phyloP scores from a whole-genome alignment of 1,140 invertebrate species.

The Cydia fagiglandana region DNA sequence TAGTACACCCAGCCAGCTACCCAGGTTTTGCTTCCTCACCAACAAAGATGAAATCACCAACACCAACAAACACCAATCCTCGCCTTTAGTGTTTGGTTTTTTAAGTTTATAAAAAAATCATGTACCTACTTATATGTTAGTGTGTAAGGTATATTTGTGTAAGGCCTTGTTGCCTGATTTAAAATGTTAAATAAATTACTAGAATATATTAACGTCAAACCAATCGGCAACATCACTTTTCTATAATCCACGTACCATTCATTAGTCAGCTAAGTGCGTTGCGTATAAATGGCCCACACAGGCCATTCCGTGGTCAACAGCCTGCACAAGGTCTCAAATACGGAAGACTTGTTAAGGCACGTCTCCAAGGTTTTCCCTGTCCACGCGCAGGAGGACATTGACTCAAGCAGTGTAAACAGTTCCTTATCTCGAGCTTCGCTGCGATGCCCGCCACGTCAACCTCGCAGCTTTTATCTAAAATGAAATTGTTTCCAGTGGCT shows the following conservation, averaged over 20 bases:
- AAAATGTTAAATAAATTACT: too few relatives aligned
- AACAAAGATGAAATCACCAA: too few relatives aligned
- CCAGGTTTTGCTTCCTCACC: too few relatives aligned
- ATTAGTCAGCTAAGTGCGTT: constrained; percentile 21
- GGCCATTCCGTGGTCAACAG: constrained; percentile 28
- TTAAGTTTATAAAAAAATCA: too few relatives aligned
- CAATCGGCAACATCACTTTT: not conserved
- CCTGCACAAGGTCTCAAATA: constrained; percentile 37
- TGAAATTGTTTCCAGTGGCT: constrained; percentile 58
- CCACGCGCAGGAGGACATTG: constrained; percentile 71
- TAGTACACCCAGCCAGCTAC: too few relatives aligned
- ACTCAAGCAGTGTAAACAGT: constrained; percentile 77
- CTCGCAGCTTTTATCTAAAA: constrained; percentile 73
- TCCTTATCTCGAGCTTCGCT: constrained; percentile 73
- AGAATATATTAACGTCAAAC: too few relatives aligned
- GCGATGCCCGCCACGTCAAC: constrained; percentile 57
- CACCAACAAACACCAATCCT: too few relatives aligned
- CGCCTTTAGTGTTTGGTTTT: too few relatives aligned
- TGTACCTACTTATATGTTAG: too few relatives aligned
- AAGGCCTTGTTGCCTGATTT: too few relatives aligned
- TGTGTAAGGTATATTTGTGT: too few relatives aligned
- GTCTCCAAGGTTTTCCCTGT: constrained; percentile 75
- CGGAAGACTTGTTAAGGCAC: constrained; percentile 57
- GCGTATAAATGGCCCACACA: constrained; percentile 20
- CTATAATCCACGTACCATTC: constrained; percentile 3